Evolutionary conservation across 92 coral and sea anemone genomes (phyloP).

Genomic region (Ricordea florida): DNA sequence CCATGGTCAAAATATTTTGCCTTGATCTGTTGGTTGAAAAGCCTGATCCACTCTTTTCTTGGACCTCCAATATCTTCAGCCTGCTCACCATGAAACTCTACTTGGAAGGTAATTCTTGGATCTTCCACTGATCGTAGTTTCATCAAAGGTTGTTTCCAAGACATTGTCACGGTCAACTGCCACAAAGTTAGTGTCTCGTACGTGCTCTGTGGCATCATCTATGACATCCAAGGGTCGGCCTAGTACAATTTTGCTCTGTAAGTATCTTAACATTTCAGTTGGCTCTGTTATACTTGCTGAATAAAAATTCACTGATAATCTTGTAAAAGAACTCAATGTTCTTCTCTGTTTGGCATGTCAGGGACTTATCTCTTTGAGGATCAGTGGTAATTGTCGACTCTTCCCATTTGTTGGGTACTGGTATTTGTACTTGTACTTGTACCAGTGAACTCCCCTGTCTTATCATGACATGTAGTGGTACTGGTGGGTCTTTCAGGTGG

Average conservation of each 20-base stretch:
- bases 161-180: slow-evolving; percentile 53
- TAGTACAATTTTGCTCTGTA: not conserved
- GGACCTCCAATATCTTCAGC: slow-evolving; percentile 66
- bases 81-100: slow-evolving; percentile 60
- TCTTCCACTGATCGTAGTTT: slow-evolving; percentile 21
- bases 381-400: not conserved
- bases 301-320: not conserved
- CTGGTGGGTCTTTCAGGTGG: not conserved
- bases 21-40: slow-evolving; percentile 33
- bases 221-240: not conserved
- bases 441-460: not conserved
- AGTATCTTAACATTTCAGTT: not conserved
- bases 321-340: not conserved
- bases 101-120: slow-evolving; percentile 49
- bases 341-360: not conserved
- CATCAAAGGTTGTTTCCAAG: not conserved
- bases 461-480: not conserved
- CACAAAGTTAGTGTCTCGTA: slow-evolving; percentile 43
- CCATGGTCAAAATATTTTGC: slow-evolving; percentile 48
- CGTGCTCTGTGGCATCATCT: not conserved
- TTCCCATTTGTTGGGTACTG: no score
- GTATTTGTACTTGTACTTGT: not conserved
- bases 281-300: not conserved
- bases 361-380: not conserved
- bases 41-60: slow-evolving; percentile 53